Evolutionary conservation across 30 jellyfish, hydroid and myxozoan genomes (phyloP).

Genomic region (Catostylus mosaicus): DNA sequence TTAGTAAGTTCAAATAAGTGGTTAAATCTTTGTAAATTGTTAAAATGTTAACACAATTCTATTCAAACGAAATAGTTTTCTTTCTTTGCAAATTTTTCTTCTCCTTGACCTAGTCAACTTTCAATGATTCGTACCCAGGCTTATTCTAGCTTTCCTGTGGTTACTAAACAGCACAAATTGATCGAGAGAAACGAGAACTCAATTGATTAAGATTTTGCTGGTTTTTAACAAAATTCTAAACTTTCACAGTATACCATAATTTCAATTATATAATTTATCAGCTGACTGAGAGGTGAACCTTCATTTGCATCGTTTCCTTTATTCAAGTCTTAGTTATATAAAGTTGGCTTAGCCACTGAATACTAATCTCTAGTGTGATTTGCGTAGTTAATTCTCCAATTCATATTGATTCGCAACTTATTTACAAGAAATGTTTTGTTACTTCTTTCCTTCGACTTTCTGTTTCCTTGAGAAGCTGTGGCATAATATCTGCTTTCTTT

Average conservation of each 20-base stretch:
- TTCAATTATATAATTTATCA: not conserved
- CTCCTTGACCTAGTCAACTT: not conserved
- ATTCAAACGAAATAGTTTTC: not conserved
- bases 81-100: not conserved
- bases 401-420: no score
- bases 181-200: not conserved
- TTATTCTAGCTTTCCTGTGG: not conserved
- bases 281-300: not conserved
- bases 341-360: not conserved
- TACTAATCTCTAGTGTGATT: not conserved
- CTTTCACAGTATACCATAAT: not conserved
- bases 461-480: no score
- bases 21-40: conserved; percentile 23
- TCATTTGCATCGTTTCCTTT: not conserved
- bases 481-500: no score
- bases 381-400: no score
- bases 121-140: not conserved
- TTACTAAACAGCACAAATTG: not conserved
- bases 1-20: conserved; percentile 29
- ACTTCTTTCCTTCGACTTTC: no score
- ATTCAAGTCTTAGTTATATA: not conserved
- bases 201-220: not conserved
- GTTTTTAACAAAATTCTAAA: not conserved
- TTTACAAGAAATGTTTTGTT: no score
- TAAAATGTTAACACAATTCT: conserved; percentile 2